Evolutionary conservation across 2,797 vertebrate genomes (phyloP).

Genomic region (Poecilia gillii): DNA sequence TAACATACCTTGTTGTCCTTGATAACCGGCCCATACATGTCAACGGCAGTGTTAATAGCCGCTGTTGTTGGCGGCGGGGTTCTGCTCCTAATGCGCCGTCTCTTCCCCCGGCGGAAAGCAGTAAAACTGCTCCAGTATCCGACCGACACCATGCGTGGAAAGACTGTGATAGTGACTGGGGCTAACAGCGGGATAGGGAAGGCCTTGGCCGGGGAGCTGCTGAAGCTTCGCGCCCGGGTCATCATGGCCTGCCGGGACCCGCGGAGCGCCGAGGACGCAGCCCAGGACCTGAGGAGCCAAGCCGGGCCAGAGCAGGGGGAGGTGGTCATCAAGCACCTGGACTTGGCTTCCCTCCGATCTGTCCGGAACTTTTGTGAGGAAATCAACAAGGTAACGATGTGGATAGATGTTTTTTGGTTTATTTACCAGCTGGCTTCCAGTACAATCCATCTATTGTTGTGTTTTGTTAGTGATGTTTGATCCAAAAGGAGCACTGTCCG

Average conservation of each 20-base stretch:
- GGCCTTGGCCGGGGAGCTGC: conserved; percentile 87
- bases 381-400: conserved; percentile 79
- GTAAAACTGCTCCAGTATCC: conserved; percentile 58
- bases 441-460: conserved; percentile 11
- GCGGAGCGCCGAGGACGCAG: conserved; percentile 84
- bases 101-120: conserved; percentile 66
- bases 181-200: conserved; percentile 93
- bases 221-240: conserved; percentile 88
- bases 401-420: not conserved
- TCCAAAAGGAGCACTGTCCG: not conserved
- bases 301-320: conserved; percentile 79
- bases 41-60: conserved; percentile 73
- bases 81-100: conserved; percentile 78
- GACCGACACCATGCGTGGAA: conserved; percentile 81
- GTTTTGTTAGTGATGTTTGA: not conserved
- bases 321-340: conserved; percentile 86
- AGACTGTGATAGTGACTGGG: conserved; percentile 93
- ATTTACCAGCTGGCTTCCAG: conserved; percentile 4
- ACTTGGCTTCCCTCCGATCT: conserved; percentile 89
- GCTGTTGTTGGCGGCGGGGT: conserved; percentile 84
- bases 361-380: conserved; percentile 88
- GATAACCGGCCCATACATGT: conserved; percentile 56
- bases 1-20: not conserved
- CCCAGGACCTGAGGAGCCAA: conserved; percentile 79
- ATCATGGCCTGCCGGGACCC: conserved; percentile 92